Percentiles rank a stretch among this genome's conserved stretches.
These are phyloP conservation scores for Neomorphus geoffroyi DNA, from an alignment of 2,797 vertebrate species.

Conservation along the genomic window DNA sequence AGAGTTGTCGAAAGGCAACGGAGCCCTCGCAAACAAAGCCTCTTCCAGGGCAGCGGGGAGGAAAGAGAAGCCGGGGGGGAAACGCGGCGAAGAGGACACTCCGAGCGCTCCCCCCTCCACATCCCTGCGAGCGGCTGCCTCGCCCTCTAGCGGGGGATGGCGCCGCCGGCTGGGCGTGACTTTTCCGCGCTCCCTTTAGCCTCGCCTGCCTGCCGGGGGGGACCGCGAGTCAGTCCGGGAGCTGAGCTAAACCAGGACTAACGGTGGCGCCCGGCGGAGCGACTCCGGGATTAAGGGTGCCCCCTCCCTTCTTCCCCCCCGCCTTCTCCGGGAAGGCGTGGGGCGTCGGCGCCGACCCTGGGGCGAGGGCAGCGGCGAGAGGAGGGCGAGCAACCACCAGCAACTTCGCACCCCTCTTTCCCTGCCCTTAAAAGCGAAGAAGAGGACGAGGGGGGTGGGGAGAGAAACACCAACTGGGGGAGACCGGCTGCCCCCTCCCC, in stretches of 20 bases:
- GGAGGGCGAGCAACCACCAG: not conserved
- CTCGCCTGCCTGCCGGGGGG: slow-evolving; percentile 68
- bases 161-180: slow-evolving; percentile 66
- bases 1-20: too few relatives aligned
- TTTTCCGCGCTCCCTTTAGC: slow-evolving; percentile 60
- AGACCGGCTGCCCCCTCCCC: not conserved
- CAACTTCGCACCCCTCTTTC: not conserved
- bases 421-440: not conserved
- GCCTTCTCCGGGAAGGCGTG: not conserved
- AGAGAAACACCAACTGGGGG: not conserved
- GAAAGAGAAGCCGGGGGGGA: too few relatives aligned
- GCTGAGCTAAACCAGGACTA: slow-evolving; percentile 41
- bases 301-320: not conserved
- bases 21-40: not conserved
- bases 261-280: not conserved
- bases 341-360: not conserved
- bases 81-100: too few relatives aligned
- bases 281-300: not conserved
- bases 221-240: slow-evolving; percentile 71
- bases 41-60: not conserved
- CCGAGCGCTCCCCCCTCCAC: not conserved
- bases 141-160: slow-evolving; percentile 76
- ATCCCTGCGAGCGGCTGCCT: too few relatives aligned
- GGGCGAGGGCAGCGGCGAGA: not conserved
- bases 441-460: not conserved